phyloP scores from a whole-genome alignment of 2,888 invertebrate genomes.

The Germaria angustata region DNA sequence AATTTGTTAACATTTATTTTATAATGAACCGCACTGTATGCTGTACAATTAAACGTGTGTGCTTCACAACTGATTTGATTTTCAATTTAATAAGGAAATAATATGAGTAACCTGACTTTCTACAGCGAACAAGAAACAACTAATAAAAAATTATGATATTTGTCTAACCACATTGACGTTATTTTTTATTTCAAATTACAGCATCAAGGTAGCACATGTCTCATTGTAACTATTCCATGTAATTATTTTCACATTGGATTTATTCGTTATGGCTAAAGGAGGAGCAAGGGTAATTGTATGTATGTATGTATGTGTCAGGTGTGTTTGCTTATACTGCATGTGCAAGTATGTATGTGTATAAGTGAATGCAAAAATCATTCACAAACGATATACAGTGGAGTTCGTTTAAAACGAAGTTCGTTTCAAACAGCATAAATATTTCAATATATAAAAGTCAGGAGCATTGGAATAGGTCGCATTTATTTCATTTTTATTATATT shows the following conservation, averaged over 20 bases:
- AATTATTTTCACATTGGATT: constrained; percentile 27
- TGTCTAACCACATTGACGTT: constrained; percentile 21
- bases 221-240: background rate
- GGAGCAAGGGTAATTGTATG: background rate
- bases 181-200: constrained; percentile 17
- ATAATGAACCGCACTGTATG: too few relatives aligned
- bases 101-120: background rate
- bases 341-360: background rate
- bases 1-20: too few relatives aligned
- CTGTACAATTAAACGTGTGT: too few relatives aligned
- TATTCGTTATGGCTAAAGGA: background rate
- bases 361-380: background rate
- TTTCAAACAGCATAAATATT: too few relatives aligned
- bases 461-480: too few relatives aligned
- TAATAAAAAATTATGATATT: constrained; percentile 2
- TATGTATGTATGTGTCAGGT: background rate
- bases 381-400: background rate
- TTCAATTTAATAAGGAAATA: background rate
- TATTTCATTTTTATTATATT: too few relatives aligned
- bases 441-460: too few relatives aligned
- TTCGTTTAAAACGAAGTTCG: too few relatives aligned
- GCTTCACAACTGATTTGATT: background rate
- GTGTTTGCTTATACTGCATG: too few relatives aligned
- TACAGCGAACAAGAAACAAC: background rate
- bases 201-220: constrained; percentile 41